Percentiles rank a stretch among this genome's conserved stretches.
Conservation (phyloP, 2,113 vertebrate species). For the Callaeas wilsoni region DNA sequence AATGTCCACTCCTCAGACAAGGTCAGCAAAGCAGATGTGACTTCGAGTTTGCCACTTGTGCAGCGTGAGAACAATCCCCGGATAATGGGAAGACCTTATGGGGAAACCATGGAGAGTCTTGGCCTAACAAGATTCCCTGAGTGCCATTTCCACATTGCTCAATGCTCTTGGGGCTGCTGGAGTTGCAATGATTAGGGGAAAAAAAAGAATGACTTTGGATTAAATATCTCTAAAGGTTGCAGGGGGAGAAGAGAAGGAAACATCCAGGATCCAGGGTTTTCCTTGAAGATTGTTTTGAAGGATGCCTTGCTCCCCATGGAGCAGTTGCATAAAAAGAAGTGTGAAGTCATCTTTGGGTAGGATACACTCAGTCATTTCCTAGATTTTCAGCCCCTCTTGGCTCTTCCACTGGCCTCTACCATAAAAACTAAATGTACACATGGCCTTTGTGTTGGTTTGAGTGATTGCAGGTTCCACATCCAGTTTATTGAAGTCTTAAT, state of each 20-base stretch:
- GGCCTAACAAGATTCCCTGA: not conserved
- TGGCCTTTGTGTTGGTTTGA: not conserved
- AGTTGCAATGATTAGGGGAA: not conserved
- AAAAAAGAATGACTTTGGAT: not conserved
- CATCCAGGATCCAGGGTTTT: not conserved
- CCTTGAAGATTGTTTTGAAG: not conserved
- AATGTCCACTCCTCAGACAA: not conserved
- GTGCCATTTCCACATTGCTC: constrained; percentile 20
- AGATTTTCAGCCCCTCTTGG: not conserved
- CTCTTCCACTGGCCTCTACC: not conserved
- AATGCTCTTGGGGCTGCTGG: constrained; percentile 15
- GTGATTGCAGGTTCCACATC: not conserved
- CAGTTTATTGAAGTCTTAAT: not conserved
- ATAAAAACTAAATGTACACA: not conserved
- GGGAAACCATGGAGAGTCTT: not conserved
- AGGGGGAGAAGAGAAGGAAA: not conserved
- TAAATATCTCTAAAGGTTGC: not conserved
- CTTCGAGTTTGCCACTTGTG: not conserved
- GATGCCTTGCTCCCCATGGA: not conserved
- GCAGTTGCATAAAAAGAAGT: not conserved
- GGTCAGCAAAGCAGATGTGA: constrained; percentile 52
- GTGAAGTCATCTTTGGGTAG: not conserved
- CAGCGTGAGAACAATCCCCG: constrained; percentile 51
- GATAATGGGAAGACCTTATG: constrained; percentile 54
- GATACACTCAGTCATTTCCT: not conserved